A percentile compares a stretch with the other conserved stretches of the same genome.
Conservation (phyloP, 2,888 invertebrate genomes). For the Ashinkailepas kermadecensis region DNA sequence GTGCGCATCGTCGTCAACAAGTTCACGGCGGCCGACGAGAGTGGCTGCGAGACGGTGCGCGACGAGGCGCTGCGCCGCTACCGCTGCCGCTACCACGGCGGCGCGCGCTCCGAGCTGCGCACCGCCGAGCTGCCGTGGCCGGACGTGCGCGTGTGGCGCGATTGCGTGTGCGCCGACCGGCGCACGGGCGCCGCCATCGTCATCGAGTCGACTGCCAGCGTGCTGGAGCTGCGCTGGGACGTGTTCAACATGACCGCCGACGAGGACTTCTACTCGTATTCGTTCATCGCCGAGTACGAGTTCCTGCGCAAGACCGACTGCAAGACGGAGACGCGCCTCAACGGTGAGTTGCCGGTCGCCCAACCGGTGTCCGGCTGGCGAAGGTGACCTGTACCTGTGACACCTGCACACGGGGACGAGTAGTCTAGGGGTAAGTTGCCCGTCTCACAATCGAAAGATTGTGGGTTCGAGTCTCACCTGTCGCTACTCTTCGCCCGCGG, state of each 20-base stretch:
- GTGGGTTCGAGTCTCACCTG: too few species aligned
- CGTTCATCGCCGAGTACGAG: slow-evolving; percentile 54
- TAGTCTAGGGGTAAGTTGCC: too few species aligned
- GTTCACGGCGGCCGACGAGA: slow-evolving; percentile 46
- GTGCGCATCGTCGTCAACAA: slow-evolving; percentile 31
- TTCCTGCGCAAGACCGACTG: slow-evolving; percentile 37
- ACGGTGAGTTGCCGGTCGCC: neutral
- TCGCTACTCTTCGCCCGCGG: too few species aligned
- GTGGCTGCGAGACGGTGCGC: slow-evolving; percentile 43
- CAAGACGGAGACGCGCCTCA: slow-evolving; percentile 53
- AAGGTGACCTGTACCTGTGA: too few species aligned
- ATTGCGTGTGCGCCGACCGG: slow-evolving; percentile 74
- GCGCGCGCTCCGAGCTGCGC: slow-evolving; percentile 45
- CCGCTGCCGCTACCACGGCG: slow-evolving; percentile 40
- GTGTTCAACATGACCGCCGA: slow-evolving; percentile 70
- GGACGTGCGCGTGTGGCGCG: slow-evolving; percentile 59
- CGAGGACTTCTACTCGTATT: slow-evolving; percentile 69
- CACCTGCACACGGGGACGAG: too few species aligned
- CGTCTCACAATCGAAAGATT: too few species aligned
- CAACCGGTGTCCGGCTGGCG: neutral
- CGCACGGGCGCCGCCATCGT: slow-evolving; percentile 57
- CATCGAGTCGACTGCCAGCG: slow-evolving; percentile 59
- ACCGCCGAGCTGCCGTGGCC: slow-evolving; percentile 65
- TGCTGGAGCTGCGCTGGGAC: slow-evolving; percentile 63
- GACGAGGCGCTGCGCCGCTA: slow-evolving; percentile 39